Base-by-base conservation (phyloP, 2,113 vertebrate species). In the Ammodytes marinus region DNA sequence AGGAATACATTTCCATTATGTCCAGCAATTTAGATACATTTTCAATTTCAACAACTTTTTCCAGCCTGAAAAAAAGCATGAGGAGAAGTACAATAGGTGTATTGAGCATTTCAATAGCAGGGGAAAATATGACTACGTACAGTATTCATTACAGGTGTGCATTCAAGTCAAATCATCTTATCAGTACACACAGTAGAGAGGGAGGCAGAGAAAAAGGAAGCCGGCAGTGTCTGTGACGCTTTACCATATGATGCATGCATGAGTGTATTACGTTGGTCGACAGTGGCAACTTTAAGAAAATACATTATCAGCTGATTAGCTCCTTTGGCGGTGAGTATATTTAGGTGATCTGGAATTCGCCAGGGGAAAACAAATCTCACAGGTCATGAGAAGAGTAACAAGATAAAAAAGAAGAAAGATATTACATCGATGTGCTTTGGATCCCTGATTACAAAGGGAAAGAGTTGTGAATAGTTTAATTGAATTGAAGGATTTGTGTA, bases 121-220 rank as follows among this genome's bases (percentile, higher is more conserved):
- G 58, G 12, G 8, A 55, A 83, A 69, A 1, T 66, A 72, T 15
- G 35, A 52, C 0, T 4, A 0, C 8, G 15, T 27, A 27, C 27
- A 27, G 27, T 0, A 78, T 66, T 45, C 59, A 64, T 60, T 71
- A 66, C 67, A 53, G 46, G 39, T 53, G 52, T 61, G 70, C 40
- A 46, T 37, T 54, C 27, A 37, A 73, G 45, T 59, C 64, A 55
- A 39, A 61, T 45, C 8, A 39, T 13, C 14, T 58, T 10, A 39
- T 74, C 10, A 70, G 53, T 40, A 58, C 40, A 65, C 65, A 79
- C 27, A 27, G 27, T 27, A 27, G 39, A 53, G 8, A 72, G 55
- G 59, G 19, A 53, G 70, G n/a, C 1, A 58, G 37, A 67, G 19
- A 77, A 74, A 74, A 74, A 17, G 77, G 87, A 80, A 79, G 76